Conservation (phyloP, 2,888 invertebrate species). For the Ommatoiulus sabulosus region DNA sequence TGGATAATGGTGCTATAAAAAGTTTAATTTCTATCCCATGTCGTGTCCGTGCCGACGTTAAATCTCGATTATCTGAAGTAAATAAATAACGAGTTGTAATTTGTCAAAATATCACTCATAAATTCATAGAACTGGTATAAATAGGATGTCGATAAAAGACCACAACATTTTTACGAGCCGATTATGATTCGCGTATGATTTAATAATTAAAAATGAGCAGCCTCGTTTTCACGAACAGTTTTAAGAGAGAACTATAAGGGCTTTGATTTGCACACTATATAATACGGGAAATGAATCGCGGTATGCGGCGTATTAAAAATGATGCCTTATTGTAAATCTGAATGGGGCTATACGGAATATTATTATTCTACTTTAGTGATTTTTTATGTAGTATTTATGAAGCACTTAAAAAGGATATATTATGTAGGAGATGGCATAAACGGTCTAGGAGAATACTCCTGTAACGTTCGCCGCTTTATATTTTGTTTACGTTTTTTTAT, state of each 20-base stretch:
- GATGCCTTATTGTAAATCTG: constrained; percentile 31
- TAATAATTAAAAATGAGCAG: constrained; percentile 38
- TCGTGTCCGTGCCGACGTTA: constrained; percentile 48
- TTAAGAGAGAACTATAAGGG: neutral
- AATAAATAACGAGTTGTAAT: constrained; percentile 52
- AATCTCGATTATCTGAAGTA: constrained; percentile 51
- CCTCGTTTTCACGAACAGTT: neutral
- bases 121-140: constrained; percentile 45
- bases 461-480: neutral
- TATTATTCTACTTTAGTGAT: constrained; percentile 46
- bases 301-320: constrained; percentile 39
- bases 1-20: constrained; percentile 54
- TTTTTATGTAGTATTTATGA: constrained; percentile 48
- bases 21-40: constrained; percentile 52
- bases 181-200: constrained; percentile 55
- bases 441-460: neutral
- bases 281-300: neutral
- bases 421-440: neutral
- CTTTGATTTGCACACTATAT: constrained; percentile 6
- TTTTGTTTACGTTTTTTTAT: neutral
- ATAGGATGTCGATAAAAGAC: constrained; percentile 42
- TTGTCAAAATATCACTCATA: constrained; percentile 52
- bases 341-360: constrained; percentile 35
- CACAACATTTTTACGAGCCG: constrained; percentile 55
- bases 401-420: constrained; percentile 46